Base-by-base conservation (phyloP, 2,888 invertebrate genomes). In the Balanococcus diminutus region DNA sequence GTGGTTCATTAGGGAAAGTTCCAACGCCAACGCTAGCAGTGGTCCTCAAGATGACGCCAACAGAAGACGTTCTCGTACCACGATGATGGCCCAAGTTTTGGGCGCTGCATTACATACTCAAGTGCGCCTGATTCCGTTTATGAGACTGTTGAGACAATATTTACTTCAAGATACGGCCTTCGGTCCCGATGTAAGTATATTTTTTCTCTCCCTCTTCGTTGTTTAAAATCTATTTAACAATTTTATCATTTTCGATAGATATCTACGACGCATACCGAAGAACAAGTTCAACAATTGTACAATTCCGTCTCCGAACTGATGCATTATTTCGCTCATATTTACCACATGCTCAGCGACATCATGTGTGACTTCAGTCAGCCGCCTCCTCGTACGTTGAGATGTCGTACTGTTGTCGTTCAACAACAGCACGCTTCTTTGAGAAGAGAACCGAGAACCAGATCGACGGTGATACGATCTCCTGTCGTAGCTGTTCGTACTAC, bases 291-390 rank as follows among this genome's bases (percentile, higher is more conserved):
- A 86, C 25, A 83, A 28, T 32, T 88, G 61, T 93, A 94, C 87
- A 94, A 95, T 89, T 91, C 94, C 84, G 94, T 96, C 0, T 94
- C 95, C 0, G 95, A 96, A 89, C 92, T 95, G 31, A 91, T 97
- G 89, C 98, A 98, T 89, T 94, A 93, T 88, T 91, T 98, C 88
- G 93, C 96, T 1, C 98, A 98, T 89, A 95, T 95, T 1, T 96
- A 95, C 90, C 98, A 98, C 89, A 94, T 95, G 0, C 91, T 96
- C 81, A 97, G 97, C 89, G 98, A 98, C 89, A 92, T 98, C 81
- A 94, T 94, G 90, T 92, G 95, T 81, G 93, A 95, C 89, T 92
- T 95, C 87, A 91, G 92, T 39, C 92, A 92, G 88, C 91, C 92
- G 5, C 92, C 94, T 5, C 95, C 95, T 0, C 91, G 96, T 87